Base-by-base conservation (phyloP, 2,888 invertebrate species). In the Adela reaumurella region DNA sequence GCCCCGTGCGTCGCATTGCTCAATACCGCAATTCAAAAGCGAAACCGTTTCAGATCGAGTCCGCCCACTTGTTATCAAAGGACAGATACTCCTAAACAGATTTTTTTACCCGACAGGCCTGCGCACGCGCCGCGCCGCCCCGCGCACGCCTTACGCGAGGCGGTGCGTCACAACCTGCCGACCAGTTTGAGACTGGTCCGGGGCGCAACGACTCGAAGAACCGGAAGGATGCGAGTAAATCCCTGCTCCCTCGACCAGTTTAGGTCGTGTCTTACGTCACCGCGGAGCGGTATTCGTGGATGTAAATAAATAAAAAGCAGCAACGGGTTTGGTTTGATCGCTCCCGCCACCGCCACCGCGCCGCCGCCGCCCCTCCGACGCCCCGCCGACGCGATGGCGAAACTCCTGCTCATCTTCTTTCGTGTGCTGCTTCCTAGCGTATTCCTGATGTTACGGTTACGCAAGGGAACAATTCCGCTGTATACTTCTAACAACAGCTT, bases 181-280 rank as follows among this genome's bases (percentile, higher is more conserved):
- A 4, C 24, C 24, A 71, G 71, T 74, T n/a, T n/a, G 68, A 74
- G 77, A 78, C 78, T 73, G 74, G 77, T 76, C 76, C 67, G 57
- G 35, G 35, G 35, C 35, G 35, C 35, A 35, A 14, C 70, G 67
- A 68, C 76, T 74, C 62, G 70, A 74, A 76, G 74, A 78, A 78
- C 78, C 78, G 78, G 78, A 78, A 78, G 78, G 77, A 78, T 78
- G 68, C 74, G 67, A 72, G 67, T 72, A 76, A 77, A 77, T 78
- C 78, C 78, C 76, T 76, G 78, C 76, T 76, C 76, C 78, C 73
- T 76, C 74, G 72, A 78, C 78, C 77, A 76, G 78, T 78, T 78
- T 77, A 78, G 78, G 76, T 77, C 65, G 76, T 63, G 35, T 14
- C 65, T 77, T 76, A 77, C 77, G 78, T 77, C 77, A 77, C 73